Percentiles rank a stretch among this genome's conserved stretches.
phyloP scores from a whole-genome alignment of 2,888 invertebrate genomes.

The Tachina fera region DNA sequence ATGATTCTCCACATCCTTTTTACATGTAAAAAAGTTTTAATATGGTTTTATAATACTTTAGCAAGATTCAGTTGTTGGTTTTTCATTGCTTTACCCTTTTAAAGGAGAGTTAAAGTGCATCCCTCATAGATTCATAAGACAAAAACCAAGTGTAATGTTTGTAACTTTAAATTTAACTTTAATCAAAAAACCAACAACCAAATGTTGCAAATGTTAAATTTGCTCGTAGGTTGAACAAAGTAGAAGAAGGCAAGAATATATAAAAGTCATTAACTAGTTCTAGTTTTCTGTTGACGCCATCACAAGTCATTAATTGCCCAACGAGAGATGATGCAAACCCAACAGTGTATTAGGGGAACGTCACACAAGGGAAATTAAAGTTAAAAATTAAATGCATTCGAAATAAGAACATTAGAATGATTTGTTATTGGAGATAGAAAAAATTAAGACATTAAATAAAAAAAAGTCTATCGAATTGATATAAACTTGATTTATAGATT shows the following conservation, averaged over 20 bases:
- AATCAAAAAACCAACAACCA: slow-evolving; percentile 4
- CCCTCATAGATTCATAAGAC: background rate
- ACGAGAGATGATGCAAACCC: slow-evolving; percentile 30
- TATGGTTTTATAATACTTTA: background rate
- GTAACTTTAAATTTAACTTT: slow-evolving; percentile 1
- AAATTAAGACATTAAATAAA: slow-evolving; percentile 20
- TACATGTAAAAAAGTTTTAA: background rate
- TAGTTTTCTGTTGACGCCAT: slow-evolving; percentile 56
- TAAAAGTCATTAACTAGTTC: slow-evolving; percentile 44
- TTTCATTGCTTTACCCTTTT: slow-evolving; percentile 15
- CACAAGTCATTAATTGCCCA: slow-evolving; percentile 53
- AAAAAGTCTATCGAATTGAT: slow-evolving; percentile 3
- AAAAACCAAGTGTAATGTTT: slow-evolving; percentile 3
- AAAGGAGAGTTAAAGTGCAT: slow-evolving; percentile 5
- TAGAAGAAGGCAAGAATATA: slow-evolving; percentile 4
- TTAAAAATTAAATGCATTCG: slow-evolving; percentile 37
- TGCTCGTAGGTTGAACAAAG: slow-evolving; percentile 1
- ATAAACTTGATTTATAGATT: background rate
- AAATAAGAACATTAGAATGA: slow-evolving; percentile 42
- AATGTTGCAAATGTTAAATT: background rate
- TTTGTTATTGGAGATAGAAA: slow-evolving; percentile 15
- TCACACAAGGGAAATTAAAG: slow-evolving; percentile 37
- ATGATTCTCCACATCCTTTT: background rate
- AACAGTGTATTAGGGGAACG: background rate
- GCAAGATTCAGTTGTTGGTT: slow-evolving; percentile 2